Base-by-base conservation (phyloP, 2,888 invertebrate species). In the Asteroscopus sphinx region DNA sequence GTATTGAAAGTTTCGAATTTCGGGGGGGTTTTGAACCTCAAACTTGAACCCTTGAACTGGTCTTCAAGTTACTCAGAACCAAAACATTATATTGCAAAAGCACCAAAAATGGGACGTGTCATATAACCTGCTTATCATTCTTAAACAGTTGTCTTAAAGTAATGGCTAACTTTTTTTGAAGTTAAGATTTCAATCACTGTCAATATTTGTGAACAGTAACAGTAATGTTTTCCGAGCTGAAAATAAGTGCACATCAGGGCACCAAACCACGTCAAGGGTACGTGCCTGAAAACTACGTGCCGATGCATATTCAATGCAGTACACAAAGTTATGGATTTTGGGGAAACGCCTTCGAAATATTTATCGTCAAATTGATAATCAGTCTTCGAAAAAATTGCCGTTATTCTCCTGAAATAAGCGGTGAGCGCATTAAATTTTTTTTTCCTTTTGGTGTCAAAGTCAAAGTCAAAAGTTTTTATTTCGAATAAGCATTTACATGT, bases 231-330 rank as follows among this genome's bases (percentile, higher is more conserved):
- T 56, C 15, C 16, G 21, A 30, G 17, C 6, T 36, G 12, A 21
- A 9, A 15, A 30, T 11, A 8, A 3, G n/a, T n/a, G 13, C 2
- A 8, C 33, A 66, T 66, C 35, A 36, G 32, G 47, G 15, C 15
- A 33, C n/a, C 66, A 26, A 25, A 32, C 6, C 66, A 66, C 65
- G 65, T 70, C 37, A 8, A 13, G 26, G 45, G 66, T 56, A 13
- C 66, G 66, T 56, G 66, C 66, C 66, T 49, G 6, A 44, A 65
- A 30, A 28, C 7, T 56, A 71, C 66, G 71, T 71, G 66, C 28
- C 57, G 12, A 21, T 67, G 57, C 49, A 70, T 71, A 67, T 51
- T 47, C 32, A 70, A 44, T 4, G 21, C n/a, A 28, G n/a, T 32
- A 3, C 7, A n/a, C 15, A 44, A 36, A 55, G 2, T 36, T 42